phyloP scores from a whole-genome alignment of 37 sponge, comb jelly and placozoan species.

The Axinella damicornis region DNA sequence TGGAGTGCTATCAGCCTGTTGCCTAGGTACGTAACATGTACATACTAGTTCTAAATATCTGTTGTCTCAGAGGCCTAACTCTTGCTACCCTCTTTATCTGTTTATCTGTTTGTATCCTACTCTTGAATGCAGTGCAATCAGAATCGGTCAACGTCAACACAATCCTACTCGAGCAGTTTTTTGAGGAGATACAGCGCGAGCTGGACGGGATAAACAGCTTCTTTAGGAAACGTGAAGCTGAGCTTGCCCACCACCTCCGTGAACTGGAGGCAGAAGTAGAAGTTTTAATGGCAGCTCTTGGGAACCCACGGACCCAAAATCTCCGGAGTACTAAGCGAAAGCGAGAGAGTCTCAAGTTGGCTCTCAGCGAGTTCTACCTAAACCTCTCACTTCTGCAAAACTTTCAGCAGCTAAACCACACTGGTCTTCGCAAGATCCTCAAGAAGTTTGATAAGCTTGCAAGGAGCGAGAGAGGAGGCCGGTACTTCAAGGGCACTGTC shows the following conservation, averaged over 20 bases:
- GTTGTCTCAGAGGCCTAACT: too few species aligned
- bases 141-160: not conserved
- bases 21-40: too few species aligned
- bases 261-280: conserved; percentile 40
- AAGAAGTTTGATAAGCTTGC: conserved; percentile 93
- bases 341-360: conserved; percentile 59
- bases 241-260: conserved; percentile 10
- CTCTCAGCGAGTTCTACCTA: conserved; percentile 86
- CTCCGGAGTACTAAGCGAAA: conserved; percentile 10
- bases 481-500: conserved; percentile 34
- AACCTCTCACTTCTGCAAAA: conserved; percentile 89
- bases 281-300: not conserved
- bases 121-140: too few species aligned
- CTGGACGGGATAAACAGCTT: conserved; percentile 53
- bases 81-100: too few species aligned
- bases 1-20: too few species aligned
- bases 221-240: conserved; percentile 46
- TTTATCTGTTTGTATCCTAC: too few species aligned
- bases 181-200: conserved; percentile 19
- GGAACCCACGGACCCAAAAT: not conserved
- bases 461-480: conserved; percentile 40
- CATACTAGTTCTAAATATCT: too few species aligned
- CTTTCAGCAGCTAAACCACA: conserved; percentile 88
- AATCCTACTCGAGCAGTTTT: conserved; percentile 41
- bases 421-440: conserved; percentile 89